A percentile compares a stretch with the other conserved stretches of the same genome.
Evolutionary conservation across 2,113 vertebrate species (phyloP).

Genomic region (Acanthisitta chloris): DNA sequence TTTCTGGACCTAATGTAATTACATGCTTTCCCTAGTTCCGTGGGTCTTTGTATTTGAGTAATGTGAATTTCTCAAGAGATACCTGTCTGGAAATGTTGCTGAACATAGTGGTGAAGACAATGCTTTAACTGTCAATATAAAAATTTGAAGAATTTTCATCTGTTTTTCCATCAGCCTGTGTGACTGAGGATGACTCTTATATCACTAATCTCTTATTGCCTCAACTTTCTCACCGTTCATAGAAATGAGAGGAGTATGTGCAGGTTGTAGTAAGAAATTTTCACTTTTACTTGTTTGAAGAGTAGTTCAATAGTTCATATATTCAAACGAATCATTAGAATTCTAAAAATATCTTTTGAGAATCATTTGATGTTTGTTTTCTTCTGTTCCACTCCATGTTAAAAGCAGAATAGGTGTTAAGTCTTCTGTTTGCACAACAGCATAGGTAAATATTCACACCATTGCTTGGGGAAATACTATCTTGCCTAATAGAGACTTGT

Average conservation of each 20-base stretch:
- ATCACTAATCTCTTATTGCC: not conserved
- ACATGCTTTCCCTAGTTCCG: not conserved
- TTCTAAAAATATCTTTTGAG: not conserved
- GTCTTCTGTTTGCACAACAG: not conserved
- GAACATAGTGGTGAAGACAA: not conserved
- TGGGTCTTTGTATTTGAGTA: not conserved
- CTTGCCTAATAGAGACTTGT: not conserved
- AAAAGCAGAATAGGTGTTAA: not conserved
- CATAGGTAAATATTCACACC: constrained; percentile 1
- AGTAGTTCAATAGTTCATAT: not conserved
- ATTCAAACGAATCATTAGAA: not conserved
- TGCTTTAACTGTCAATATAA: not conserved
- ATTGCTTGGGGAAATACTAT: not conserved
- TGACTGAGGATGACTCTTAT: not conserved
- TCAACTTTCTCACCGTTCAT: not conserved
- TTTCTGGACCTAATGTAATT: not conserved
- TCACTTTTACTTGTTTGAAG: not conserved
- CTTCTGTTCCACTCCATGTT: not conserved
- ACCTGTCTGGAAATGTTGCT: not conserved
- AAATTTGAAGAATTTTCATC: not conserved
- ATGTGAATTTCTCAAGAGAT: not conserved
- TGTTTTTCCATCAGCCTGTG: not conserved
- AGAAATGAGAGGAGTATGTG: not conserved
- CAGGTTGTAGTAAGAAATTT: not conserved
- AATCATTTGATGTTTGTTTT: not conserved